Base-by-base conservation (phyloP, 2,797 vertebrate species). In the Vireo griseus region DNA sequence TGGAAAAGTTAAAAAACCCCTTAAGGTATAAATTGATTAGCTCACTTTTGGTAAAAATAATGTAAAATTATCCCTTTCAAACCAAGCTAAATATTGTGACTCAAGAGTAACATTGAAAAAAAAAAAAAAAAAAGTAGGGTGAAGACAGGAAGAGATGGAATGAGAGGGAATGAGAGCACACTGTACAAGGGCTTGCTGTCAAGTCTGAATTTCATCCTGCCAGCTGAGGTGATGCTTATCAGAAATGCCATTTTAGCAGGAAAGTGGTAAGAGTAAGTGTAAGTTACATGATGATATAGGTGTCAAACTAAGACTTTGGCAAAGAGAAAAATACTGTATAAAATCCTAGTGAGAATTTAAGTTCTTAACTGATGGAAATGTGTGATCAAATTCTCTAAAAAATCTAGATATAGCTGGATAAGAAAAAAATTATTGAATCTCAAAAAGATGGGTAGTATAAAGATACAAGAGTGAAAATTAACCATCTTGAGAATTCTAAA, bases 281-380 rank as follows among this genome's bases (percentile, higher is more conserved):
- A 94, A 96, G 82, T 51, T 91, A 77, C 76, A 86, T 51, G 92
- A 94, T 59, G 84, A 77, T 67, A 74, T 86, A 92, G 78, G 94
- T 92, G 94, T 96, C 84, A 95, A 97, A 92, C 52, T 76, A 90
- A 91, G 88, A 67, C 57, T 94, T 65, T 95, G 92, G 94, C 91
- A 95, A 94, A 87, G 92, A 92, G 29, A 77, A 93, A 90, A 92
- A 80, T 87, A 74, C 81, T 86, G 66, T 61, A 94, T 62, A 89
- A 85, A 89, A 96, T 74, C 59, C 50, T 93, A 75, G 88, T 37
- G 75, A 93, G 89, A 92, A 94, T 91, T 47, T 71, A 58, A 83
- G 24, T 77, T 83, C 75, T 77, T 92, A 68, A 61, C 84, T 77
- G 74, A 92, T 52, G 33, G 39, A 91, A 89, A 96, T 59, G 92